Conservation (phyloP, 2,797 vertebrate species). For the Microcaecilia unicolor region DNA sequence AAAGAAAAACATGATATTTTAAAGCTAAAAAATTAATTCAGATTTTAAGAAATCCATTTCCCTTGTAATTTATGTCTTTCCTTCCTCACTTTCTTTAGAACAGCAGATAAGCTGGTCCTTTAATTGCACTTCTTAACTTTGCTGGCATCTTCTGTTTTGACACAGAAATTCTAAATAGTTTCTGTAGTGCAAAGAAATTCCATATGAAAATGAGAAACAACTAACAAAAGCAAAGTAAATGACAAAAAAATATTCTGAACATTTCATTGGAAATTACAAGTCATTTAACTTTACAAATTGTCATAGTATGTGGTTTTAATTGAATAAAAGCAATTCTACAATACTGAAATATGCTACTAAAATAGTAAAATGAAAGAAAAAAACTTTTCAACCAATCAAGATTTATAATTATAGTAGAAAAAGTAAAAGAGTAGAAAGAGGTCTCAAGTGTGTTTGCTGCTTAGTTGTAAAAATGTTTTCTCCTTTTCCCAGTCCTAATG, state of each 20-base stretch:
- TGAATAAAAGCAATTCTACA: too few species aligned
- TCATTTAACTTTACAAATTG: constrained; percentile 30
- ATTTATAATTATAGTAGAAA: constrained; percentile 52
- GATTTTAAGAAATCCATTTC: too few species aligned
- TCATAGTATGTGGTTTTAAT: constrained; percentile 40
- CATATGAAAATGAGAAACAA: constrained; percentile 6
- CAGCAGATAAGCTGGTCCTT: too few species aligned
- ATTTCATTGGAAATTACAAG: constrained; percentile 36
- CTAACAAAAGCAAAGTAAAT: constrained; percentile 13
- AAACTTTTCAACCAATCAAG: constrained; percentile 59
- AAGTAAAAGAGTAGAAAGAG: constrained; percentile 46
- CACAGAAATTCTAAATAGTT: constrained; percentile 1
- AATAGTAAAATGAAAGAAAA: constrained; percentile 69
- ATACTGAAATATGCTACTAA: too few species aligned
- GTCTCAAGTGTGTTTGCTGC: constrained; percentile 45
- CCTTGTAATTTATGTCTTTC: too few species aligned
- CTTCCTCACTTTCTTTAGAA: too few species aligned
- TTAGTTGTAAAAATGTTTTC: constrained; percentile 46
- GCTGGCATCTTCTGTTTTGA: too few species aligned
- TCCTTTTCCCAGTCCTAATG: constrained; percentile 42
- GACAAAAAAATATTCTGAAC: background rate
- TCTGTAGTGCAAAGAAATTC: background rate
- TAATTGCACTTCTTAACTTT: too few species aligned
- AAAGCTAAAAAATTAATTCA: too few species aligned
- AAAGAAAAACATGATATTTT: too few species aligned